Conservation (phyloP, 1,140 invertebrate genomes). For the Brachionus asplanchnoidis region DNA sequence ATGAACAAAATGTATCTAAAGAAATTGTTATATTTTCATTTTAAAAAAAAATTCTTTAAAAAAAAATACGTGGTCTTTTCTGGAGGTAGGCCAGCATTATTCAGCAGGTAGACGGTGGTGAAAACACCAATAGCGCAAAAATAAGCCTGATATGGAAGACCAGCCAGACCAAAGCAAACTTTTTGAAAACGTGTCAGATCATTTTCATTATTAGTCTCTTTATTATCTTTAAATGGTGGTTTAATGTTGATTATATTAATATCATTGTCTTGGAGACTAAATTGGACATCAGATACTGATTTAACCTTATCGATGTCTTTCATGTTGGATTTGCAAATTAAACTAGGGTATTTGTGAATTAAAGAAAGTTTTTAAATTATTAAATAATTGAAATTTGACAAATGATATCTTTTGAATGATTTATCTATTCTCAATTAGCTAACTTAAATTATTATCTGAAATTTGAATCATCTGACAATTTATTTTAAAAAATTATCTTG, state of each 20-base stretch:
- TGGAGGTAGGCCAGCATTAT: background rate
- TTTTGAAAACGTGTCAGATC: background rate
- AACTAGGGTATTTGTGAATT: background rate
- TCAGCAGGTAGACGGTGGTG: slow-evolving; percentile 21
- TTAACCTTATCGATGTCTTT: background rate
- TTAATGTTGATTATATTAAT: background rate
- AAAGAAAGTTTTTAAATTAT: background rate
- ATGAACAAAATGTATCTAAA: slow-evolving; percentile 22
- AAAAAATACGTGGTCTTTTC: slow-evolving; percentile 19
- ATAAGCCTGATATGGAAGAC: slow-evolving; percentile 24
- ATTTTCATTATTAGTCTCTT: background rate
- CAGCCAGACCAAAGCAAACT: slow-evolving; percentile 2
- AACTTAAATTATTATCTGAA: background rate
- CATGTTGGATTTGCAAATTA: background rate
- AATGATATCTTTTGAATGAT: background rate
- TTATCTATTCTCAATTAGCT: background rate
- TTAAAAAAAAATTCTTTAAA: background rate
- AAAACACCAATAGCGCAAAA: slow-evolving; percentile 36
- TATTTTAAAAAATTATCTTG: background rate
- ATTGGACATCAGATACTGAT: background rate
- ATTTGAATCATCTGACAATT: background rate
- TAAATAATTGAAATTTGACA: background rate
- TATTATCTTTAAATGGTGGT: background rate
- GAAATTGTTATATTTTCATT: background rate
- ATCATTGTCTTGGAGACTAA: background rate